Base-by-base conservation (phyloP, 2,888 invertebrate genomes). In the Anthophora plumipes region DNA sequence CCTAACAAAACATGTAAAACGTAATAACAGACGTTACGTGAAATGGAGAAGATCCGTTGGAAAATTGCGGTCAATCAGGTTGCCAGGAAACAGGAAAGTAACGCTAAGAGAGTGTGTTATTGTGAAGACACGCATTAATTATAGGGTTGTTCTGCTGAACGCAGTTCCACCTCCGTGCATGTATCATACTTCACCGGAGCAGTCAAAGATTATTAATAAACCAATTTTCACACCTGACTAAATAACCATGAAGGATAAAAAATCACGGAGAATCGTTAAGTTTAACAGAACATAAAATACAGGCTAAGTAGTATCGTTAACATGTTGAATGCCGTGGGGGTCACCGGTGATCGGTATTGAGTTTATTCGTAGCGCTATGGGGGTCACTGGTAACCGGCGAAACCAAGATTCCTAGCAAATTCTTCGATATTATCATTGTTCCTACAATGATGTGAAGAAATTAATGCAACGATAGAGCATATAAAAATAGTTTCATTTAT, bases 61-160 rank as follows among this genome's bases (percentile, higher is more conserved):
- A 48, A 17, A 17, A 57, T 41, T 17, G 17, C n/a, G 17, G 50
- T 6, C n/a, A 46, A 39, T 46, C 22, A n/a, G 22, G 41, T 48
- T 14, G n/a, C 39, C 48, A 48, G 7, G 41, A 48, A 60, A 77
- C 43, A 46, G 54, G 66, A 67, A 52, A 72, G 20, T 17, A 9
- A n/a, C 8, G 12, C 8, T 20, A 12, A 22, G 14, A 57, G 12
- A 46, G 39, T 43, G 8, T 46, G 46, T 64, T 69, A 76, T 69
- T 46, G 17, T 5, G 20, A 2, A 3, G 63, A 43, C 50, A 73
- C 8, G 39, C 25, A 41, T 61, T 43, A 41, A 68, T 57, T 77
- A 55, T 5, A 55, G 20, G 12, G 20, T 9, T 63, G 41, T 31
- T 22, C 20, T 25, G 70, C 8, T 9, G 48, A 17, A 43, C 22